Base-by-base conservation (phyloP, 2,888 invertebrate species). In the Lasius fuliginosus region DNA sequence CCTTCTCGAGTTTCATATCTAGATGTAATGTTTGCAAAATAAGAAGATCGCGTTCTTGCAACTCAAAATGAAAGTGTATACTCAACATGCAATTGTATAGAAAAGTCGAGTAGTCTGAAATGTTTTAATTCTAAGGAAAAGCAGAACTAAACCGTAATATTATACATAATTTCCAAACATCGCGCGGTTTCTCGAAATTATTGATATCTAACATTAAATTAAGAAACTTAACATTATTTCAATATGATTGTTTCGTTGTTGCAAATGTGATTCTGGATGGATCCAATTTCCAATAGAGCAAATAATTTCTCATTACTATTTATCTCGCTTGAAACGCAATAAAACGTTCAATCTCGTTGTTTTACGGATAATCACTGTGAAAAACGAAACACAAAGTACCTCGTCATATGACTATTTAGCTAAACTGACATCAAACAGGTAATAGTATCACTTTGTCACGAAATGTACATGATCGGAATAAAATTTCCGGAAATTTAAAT, bases 391-490 rank as follows among this genome's bases (percentile, higher is more conserved):
- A 62, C 60, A 53, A 68, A 71, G 46, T 62, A 82, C 65, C 30
- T 42, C 11, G 67, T 65, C 30, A 27, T 46, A 60, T 36, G 23
- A 49, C 56, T 60, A 73, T 40, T 86, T 85, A 85, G 42, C 40
- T 79, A 79, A 83, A 42, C 36, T 65, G 83, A 76, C 65, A 75
- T 86, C 67, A 71, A 86, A 65, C 69, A 56, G 71, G 46, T 42
- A 60, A 79, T 64, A 53, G 69, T 53, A 56, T 33, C n/a, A 60
- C 56, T 58, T 73, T 30, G 27, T n/a, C 49, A 62, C 27, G 15
- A 49, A 69, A 58, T 27, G 40, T 73, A 58, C 33, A 40, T 46
- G 60, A 15, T 71, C 36, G 76, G 58, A 56, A 74, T 83, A 85
- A 85, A 85, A 83, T 46, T 36, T 64, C 46, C 67, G 30, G 30